A percentile compares a stretch with the other conserved stretches of the same genome.
Evolutionary conservation across 2,113 vertebrate genomes (phyloP).

Genomic region (Pitta sordida): DNA sequence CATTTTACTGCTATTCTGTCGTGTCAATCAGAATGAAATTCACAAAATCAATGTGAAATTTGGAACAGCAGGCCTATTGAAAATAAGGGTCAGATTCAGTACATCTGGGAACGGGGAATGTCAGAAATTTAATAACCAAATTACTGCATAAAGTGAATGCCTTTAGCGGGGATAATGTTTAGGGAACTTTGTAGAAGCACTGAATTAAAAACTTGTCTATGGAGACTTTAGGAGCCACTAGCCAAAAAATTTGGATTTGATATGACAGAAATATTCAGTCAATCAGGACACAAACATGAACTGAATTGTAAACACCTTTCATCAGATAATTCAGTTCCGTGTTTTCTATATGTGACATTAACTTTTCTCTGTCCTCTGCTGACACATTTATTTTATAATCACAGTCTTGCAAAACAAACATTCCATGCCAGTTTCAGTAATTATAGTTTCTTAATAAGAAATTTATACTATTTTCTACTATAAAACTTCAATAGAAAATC

Average conservation of each 20-base stretch:
- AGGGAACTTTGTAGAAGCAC: background rate
- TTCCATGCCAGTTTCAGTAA: background rate
- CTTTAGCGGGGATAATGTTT: background rate
- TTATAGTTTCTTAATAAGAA: background rate
- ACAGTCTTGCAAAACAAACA: constrained; percentile 17
- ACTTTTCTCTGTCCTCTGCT: background rate
- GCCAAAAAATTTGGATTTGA: background rate
- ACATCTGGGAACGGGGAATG: background rate
- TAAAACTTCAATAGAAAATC: constrained; percentile 15
- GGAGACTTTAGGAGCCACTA: background rate
- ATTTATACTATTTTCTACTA: background rate
- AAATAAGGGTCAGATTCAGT: background rate
- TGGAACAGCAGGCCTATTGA: background rate
- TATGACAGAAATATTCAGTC: background rate
- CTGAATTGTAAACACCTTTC: background rate
- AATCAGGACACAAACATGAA: background rate
- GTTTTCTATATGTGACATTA: background rate
- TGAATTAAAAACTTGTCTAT: background rate
- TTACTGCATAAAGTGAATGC: background rate
- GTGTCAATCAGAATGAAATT: background rate
- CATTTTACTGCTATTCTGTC: background rate
- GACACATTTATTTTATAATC: background rate
- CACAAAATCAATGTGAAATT: background rate
- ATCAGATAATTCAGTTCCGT: background rate
- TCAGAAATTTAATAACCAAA: background rate